Percentiles rank a stretch among this genome's conserved stretches.
Conservation (phyloP, 1,140 invertebrate genomes). For the Gryon sp. region DNA sequence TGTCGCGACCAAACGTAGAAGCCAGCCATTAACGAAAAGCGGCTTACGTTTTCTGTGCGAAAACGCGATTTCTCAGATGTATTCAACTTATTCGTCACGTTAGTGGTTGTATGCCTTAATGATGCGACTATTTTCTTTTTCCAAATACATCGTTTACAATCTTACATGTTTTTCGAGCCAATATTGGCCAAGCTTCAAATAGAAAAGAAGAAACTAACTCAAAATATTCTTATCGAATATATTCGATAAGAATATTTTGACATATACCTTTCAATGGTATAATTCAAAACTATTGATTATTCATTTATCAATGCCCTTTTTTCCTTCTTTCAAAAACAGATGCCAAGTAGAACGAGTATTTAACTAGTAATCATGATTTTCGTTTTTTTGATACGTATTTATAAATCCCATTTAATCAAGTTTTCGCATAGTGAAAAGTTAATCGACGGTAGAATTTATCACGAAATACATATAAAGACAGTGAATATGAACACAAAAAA, state of each 20-base stretch:
- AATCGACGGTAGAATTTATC: no score
- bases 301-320: constrained; percentile 46
- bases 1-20: constrained; percentile 28
- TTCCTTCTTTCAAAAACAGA: background rate
- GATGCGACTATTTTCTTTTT: constrained; percentile 40
- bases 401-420: constrained; percentile 13
- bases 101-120: constrained; percentile 18
- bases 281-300: constrained; percentile 43
- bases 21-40: constrained; percentile 46
- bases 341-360: background rate
- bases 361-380: background rate
- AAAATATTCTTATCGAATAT: constrained; percentile 48
- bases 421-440: background rate
- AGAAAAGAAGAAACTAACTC: background rate
- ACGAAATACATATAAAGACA: no score
- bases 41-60: constrained; percentile 41
- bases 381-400: background rate
- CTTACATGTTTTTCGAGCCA: constrained; percentile 36
- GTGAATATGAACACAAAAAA: no score
- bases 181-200: constrained; percentile 14
- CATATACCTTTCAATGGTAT: constrained; percentile 26
- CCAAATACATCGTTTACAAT: constrained; percentile 35
- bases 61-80: constrained; percentile 33
- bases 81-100: constrained; percentile 21
- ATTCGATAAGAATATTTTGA: constrained; percentile 45